Percentiles rank a stretch among this genome's conserved stretches.
Evolutionary conservation across 2,797 vertebrate species (phyloP).

Genomic region (Fringilla coelebs): DNA sequence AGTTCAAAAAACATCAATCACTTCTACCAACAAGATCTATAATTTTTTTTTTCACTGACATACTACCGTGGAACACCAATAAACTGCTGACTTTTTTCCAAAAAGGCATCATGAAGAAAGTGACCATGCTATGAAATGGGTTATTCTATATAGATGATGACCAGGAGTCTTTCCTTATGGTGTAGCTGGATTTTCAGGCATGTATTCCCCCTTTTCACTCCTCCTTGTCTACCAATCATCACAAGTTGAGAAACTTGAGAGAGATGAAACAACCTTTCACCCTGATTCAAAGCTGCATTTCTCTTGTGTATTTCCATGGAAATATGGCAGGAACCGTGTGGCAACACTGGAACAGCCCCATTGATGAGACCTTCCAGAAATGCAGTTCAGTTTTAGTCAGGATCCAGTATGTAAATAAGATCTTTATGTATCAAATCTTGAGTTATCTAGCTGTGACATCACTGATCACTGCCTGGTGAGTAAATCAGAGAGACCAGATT

Average conservation of each 20-base stretch:
- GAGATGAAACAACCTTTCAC: neutral
- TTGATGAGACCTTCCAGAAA: neutral
- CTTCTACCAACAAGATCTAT: neutral
- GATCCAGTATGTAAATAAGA: neutral
- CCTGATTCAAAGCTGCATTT: neutral
- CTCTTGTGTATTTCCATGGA: neutral
- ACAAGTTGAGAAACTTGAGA: neutral
- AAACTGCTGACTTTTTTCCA: neutral
- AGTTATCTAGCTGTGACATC: neutral
- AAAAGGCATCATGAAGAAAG: neutral
- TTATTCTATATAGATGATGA: neutral
- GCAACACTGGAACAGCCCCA: neutral
- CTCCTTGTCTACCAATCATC: neutral
- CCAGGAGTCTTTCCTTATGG: neutral
- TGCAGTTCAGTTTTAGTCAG: neutral
- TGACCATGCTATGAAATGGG: neutral
- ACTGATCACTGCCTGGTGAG: neutral
- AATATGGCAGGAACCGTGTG: neutral
- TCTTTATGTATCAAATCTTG: neutral
- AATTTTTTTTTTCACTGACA: neutral
- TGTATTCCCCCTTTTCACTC: accelerated
- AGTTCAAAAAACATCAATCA: neutral
- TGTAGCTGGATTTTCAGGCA: neutral
- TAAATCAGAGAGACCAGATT: neutral
- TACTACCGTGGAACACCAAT: neutral